A percentile compares a stretch with the other conserved stretches of the same genome.
Conservation (phyloP, 2,113 vertebrate genomes). For the Cercocebus atys region DNA sequence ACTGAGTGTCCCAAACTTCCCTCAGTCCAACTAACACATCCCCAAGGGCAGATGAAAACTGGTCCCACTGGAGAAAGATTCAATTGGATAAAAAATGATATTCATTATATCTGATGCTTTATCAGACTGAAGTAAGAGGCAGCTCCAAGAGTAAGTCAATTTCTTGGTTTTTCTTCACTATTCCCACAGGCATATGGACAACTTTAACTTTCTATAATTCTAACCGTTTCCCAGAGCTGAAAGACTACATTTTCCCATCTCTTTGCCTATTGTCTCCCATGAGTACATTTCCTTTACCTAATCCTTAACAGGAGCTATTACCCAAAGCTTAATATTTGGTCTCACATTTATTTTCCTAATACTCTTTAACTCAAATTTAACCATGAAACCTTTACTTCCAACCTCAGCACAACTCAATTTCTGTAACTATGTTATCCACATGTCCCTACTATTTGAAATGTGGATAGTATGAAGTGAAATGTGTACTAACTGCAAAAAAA, state of each 20-base stretch:
- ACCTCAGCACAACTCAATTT: not conserved
- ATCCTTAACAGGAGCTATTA: not conserved
- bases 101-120: not conserved
- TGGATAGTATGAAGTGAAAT: not conserved
- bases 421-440: not conserved
- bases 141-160: not conserved
- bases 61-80: not conserved
- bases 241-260: not conserved
- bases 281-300: not conserved
- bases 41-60: not conserved
- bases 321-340: not conserved
- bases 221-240: rapidly evolving
- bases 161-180: not conserved
- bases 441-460: not conserved
- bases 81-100: not conserved
- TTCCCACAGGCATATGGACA: not conserved
- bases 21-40: not conserved
- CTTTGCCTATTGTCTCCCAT: not conserved
- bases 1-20: not conserved
- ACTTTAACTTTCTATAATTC: not conserved
- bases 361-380: not conserved
- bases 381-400: not conserved
- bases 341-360: not conserved
- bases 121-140: not conserved
- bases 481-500: not conserved